These are phyloP conservation scores for Chiloscyllium plagiosum DNA, from an alignment of 2,113 vertebrate species.

Conservation along the genomic window DNA sequence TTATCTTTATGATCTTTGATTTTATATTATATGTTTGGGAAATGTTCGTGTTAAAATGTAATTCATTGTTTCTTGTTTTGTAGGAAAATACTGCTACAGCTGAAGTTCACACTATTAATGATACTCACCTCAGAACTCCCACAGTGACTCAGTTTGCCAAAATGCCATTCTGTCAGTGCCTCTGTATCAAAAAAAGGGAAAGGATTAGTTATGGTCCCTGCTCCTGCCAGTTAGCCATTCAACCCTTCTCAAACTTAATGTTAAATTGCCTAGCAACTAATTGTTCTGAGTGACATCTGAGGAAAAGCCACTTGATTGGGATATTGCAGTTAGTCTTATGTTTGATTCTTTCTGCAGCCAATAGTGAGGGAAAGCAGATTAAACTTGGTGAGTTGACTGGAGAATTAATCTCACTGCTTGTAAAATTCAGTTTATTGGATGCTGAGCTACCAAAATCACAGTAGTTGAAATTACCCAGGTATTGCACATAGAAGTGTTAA, in stretches of 20 bases:
- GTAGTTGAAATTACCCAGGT: not conserved
- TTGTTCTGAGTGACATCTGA: not conserved
- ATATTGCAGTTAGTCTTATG: not conserved
- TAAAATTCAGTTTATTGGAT: not conserved
- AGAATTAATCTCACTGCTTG: not conserved
- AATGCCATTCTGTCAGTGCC: not conserved
- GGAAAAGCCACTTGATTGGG: not conserved
- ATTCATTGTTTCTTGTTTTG: not conserved
- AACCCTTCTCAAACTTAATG: not conserved
- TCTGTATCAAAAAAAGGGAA: not conserved
- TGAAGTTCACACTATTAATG: not conserved
- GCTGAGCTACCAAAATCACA: not conserved
- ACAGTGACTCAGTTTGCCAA: not conserved
- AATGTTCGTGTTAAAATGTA: slow-evolving; percentile 17
- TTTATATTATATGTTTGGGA: not conserved
- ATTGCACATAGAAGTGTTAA: not conserved
- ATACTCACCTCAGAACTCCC: not conserved
- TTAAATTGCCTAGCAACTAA: not conserved
- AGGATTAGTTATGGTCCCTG: not conserved
- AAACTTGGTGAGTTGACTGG: not conserved
- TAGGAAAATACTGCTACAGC: not conserved
- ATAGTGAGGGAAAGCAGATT: not conserved
- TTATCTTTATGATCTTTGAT: not conserved
- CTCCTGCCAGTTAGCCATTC: not conserved
- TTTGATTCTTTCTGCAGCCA: not conserved